Evolutionary conservation across 2,113 vertebrate species (phyloP), one percentile per base, ranked within the genome.

Genomic region (Caloenas nicobarica): DNA sequence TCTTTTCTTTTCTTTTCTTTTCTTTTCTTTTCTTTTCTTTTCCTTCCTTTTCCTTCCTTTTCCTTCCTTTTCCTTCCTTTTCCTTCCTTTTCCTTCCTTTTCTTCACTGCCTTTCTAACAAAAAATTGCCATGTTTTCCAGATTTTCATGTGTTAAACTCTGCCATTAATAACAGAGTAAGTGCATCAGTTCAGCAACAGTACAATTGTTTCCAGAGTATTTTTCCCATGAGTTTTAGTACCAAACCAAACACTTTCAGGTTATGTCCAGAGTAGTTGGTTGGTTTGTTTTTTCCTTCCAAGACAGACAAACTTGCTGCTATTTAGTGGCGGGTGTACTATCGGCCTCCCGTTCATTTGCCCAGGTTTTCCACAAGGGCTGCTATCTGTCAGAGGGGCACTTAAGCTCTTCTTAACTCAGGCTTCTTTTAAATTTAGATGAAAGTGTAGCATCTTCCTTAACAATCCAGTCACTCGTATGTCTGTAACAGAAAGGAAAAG

Each of bases 201-300:
- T 24, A 1, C 26, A 46, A 21, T 71, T 66, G 5, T 51, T 84
- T 72, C 17, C 61, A 68, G 24, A 14, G 13, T 40, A 5, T 54
- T 81, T 82, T 81, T 64, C 38, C 4, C 2, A 53, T 25, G 4
- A 31, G 2, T 77, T 79, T 92, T 34, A 79, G 17, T 38, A 42
- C 5, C 22, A 34, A 78, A 42, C 5, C 5, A 0, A 68, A 28
- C 1, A 6, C 3, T 4, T 86, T 36, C 16, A 73, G 21, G 10
- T 83, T 82, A n/a, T 56, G 34, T 44, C 21, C 31, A 86, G 34
- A n/a, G 26, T 31, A 14, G 26, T 48, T 40, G 48, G 21, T 50
- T 50, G 48, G 23, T 77, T 26, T 44, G 69, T 18, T 11, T 7
- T n/a, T 76, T 76, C 58, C 22, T 89, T 73, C 34, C 15, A 21